Percentiles rank a stretch among this genome's conserved stretches.
These are phyloP conservation scores for Ligdia adustata DNA, from an alignment of 2,888 invertebrate species.

Conservation along the genomic window DNA sequence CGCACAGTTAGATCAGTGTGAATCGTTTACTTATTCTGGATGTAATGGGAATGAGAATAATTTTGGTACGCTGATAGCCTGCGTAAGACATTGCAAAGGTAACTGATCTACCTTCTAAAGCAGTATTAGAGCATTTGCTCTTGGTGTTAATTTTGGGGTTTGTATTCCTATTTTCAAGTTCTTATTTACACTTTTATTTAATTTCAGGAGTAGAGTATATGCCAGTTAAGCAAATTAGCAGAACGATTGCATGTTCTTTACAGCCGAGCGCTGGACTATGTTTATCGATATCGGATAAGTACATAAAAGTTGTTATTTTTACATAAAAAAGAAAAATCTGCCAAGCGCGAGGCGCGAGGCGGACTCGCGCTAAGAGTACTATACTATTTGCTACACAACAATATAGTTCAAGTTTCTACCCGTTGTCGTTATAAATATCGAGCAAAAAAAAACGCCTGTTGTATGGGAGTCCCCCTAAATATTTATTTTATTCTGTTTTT, in stretches of 20 bases:
- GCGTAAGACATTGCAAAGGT: conserved; percentile 63
- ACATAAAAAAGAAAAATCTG: background rate
- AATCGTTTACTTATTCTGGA: conserved; percentile 52
- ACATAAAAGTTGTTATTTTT: conserved; percentile 16
- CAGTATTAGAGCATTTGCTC: no score
- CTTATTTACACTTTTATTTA: background rate
- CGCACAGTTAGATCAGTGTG: conserved; percentile 51
- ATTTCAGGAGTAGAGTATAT: conserved; percentile 45
- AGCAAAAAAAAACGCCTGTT: no score
- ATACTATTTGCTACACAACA: no score
- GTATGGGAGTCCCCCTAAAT: no score
- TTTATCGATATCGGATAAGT: conserved; percentile 50
- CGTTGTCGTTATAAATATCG: no score
- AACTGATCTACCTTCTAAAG: no score
- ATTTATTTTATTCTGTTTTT: no score
- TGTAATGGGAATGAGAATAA: conserved; percentile 61
- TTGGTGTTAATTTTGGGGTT: no score
- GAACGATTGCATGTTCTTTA: conserved; percentile 42
- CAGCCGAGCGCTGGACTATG: conserved; percentile 60
- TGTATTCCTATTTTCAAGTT: no score
- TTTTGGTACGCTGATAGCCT: conserved; percentile 50
- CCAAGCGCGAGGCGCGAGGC: no score
- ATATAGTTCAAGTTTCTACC: no score
- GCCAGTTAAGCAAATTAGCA: conserved; percentile 29
- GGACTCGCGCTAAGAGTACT: no score